Evolutionary conservation across 2,797 vertebrate genomes (phyloP).

Genomic region (Chaunax sp.): DNA sequence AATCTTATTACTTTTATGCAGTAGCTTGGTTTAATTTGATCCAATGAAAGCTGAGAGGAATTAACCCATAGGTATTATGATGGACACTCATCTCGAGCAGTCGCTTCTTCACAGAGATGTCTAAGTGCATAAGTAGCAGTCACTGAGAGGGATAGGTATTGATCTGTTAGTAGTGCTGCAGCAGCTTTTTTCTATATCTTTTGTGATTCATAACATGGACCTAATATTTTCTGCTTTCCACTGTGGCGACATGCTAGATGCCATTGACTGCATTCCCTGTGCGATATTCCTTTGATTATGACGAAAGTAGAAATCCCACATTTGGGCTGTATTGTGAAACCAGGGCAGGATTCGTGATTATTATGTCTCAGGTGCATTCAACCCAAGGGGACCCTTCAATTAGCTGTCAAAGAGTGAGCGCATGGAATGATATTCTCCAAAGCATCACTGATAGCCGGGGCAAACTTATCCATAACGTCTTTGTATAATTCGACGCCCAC

Average conservation of each 20-base stretch:
- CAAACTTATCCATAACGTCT: constrained; percentile 75
- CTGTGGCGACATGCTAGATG: constrained; percentile 72
- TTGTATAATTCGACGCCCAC: constrained; percentile 75
- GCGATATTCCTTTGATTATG: constrained; percentile 83
- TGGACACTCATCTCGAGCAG: constrained; percentile 44
- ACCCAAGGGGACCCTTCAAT: constrained; percentile 81
- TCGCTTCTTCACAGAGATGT: constrained; percentile 48
- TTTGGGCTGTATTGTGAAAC: constrained; percentile 61
- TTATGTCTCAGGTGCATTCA: constrained; percentile 76
- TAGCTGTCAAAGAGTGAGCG: constrained; percentile 73
- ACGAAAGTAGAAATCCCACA: constrained; percentile 66
- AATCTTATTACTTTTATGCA: constrained; percentile 75
- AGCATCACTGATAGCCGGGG: constrained; percentile 59
- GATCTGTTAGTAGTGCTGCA: constrained; percentile 51
- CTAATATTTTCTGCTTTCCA: constrained; percentile 58
- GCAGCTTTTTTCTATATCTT: constrained; percentile 32
- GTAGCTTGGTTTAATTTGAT: constrained; percentile 71
- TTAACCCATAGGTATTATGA: constrained; percentile 68
- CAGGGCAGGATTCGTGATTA: constrained; percentile 86
- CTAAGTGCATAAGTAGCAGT: constrained; percentile 44
- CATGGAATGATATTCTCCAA: constrained; percentile 69
- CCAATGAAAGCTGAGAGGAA: constrained; percentile 68
- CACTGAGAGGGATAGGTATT: constrained; percentile 48
- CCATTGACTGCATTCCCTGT: constrained; percentile 73
- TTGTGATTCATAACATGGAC: constrained; percentile 55